phyloP scores from a whole-genome alignment of 2,888 invertebrate species.

The Lasioglossum villosulum region DNA sequence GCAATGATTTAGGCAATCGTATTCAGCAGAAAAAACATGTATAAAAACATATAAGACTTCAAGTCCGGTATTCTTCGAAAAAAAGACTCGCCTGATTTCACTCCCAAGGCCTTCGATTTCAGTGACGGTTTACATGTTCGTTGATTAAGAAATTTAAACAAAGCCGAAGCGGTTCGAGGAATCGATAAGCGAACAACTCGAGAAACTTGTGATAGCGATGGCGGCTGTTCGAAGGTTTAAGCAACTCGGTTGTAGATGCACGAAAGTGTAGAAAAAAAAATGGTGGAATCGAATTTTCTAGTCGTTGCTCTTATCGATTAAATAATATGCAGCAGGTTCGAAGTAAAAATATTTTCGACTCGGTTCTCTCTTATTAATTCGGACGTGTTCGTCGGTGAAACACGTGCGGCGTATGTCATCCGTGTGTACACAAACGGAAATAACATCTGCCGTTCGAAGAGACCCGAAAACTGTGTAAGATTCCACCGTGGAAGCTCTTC shows the following conservation, averaged over 20 bases:
- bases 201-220: not conserved
- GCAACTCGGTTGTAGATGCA: not conserved
- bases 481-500: slow-evolving; percentile 41
- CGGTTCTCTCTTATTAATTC: slow-evolving; percentile 44
- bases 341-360: slow-evolving; percentile 28
- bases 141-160: slow-evolving; percentile 4
- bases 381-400: slow-evolving; percentile 42
- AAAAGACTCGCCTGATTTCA: not conserved
- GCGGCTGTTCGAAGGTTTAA: not conserved
- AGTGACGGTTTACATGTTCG: not conserved
- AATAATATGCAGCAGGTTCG: not conserved
- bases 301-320: not conserved
- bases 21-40: not conserved
- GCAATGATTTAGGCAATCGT: not conserved
- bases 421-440: slow-evolving; percentile 72
- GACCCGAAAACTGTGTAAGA: slow-evolving; percentile 57
- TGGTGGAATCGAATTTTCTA: not conserved
- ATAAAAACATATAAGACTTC: not conserved
- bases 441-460: slow-evolving; percentile 75
- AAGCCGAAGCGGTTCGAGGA: not conserved
- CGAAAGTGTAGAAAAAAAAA: not conserved
- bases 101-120: not conserved
- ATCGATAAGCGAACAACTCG: not conserved
- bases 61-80: no score
- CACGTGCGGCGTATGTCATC: slow-evolving; percentile 61